These are phyloP conservation scores for Sitodiplosis mosellana DNA, from an alignment of 1,140 invertebrate species.

Conservation along the genomic window DNA sequence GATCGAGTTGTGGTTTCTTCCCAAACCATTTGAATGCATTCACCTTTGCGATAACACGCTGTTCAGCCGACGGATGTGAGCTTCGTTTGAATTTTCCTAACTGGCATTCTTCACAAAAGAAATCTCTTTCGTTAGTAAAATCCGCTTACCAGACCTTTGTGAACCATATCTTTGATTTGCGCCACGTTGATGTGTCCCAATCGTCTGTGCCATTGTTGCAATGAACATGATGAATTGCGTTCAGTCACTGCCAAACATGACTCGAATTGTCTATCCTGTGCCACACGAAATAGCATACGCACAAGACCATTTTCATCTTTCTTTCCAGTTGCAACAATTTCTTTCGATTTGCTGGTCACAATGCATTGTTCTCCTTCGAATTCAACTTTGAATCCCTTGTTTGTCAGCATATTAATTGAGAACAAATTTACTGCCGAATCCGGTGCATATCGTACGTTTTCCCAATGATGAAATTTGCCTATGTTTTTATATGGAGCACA, in stretches of 20 bases:
- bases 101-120: too few species aligned
- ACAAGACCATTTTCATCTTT: background rate
- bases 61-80: background rate
- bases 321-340: background rate
- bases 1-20: too few species aligned
- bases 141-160: background rate
- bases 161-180: background rate
- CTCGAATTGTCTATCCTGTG: background rate
- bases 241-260: too few species aligned
- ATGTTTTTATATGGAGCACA: too few species aligned
- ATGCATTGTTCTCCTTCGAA: background rate
- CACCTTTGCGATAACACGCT: constrained; percentile 1
- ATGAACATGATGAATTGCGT: background rate
- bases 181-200: background rate
- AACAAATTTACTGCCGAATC: background rate
- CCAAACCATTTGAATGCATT: constrained; percentile 13
- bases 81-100: constrained; percentile 1
- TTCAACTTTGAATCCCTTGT: background rate
- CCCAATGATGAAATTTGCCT: too few species aligned
- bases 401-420: background rate
- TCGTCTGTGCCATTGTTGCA: background rate
- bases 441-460: background rate
- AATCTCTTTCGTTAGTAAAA: background rate
- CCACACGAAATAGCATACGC: background rate
- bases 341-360: background rate